phyloP scores from a whole-genome alignment of 2,888 invertebrate genomes.

The Sarcophaga carnaria region DNA sequence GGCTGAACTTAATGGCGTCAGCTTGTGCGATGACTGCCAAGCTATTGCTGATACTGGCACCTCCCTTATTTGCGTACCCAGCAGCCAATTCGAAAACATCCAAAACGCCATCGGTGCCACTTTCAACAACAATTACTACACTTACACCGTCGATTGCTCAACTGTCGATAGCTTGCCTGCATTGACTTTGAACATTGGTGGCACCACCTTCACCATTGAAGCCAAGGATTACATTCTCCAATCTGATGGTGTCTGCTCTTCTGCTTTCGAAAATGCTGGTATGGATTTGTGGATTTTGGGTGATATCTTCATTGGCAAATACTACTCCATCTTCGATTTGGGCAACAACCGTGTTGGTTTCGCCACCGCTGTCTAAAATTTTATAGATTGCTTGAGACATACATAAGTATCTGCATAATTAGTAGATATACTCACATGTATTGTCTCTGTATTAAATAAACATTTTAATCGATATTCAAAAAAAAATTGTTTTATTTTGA shows the following conservation, averaged over 20 bases:
- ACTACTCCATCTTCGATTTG: slow-evolving; percentile 96
- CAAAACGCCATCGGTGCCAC: slow-evolving; percentile 49
- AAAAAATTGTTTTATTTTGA: no score
- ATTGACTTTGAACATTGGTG: slow-evolving; percentile 89
- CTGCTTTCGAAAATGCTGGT: slow-evolving; percentile 94
- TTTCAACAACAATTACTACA: slow-evolving; percentile 81
- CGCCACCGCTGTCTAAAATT: slow-evolving; percentile 84
- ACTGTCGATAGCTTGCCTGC: slow-evolving; percentile 88
- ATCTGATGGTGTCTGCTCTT: slow-evolving; percentile 88
- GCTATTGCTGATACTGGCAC: slow-evolving; percentile 98
- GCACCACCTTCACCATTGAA: slow-evolving; percentile 87
- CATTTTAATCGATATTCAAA: no score
- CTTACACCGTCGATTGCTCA: slow-evolving; percentile 87
- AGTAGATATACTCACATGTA: no score
- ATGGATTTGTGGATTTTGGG: slow-evolving; percentile 94
- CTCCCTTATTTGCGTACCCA: slow-evolving; percentile 95
- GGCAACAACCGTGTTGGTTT: slow-evolving; percentile 93
- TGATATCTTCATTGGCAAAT: slow-evolving; percentile 97
- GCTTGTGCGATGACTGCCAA: slow-evolving; percentile 89
- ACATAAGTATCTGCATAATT: no score
- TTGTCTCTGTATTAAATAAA: no score
- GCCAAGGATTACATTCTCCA: slow-evolving; percentile 90
- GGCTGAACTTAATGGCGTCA: slow-evolving; percentile 82
- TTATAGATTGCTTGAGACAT: background rate
- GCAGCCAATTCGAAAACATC: slow-evolving; percentile 84